A percentile compares a stretch with the other conserved stretches of the same genome.
These are phyloP conservation scores for Eufriesea mexicana DNA, from an alignment of 1,140 invertebrate species.

Conservation along the genomic window DNA sequence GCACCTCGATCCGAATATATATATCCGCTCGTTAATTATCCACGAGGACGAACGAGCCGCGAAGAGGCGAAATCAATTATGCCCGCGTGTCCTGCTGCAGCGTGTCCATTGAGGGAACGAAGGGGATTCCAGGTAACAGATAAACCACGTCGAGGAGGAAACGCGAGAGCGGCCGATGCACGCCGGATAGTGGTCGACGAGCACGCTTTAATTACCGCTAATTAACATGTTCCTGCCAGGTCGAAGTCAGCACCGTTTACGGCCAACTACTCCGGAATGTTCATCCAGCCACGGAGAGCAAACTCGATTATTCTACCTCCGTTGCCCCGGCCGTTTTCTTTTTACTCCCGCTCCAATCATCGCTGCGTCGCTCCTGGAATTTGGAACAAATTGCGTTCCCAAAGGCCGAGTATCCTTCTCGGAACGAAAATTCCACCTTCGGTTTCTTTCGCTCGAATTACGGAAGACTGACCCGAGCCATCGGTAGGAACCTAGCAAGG, in stretches of 20 bases:
- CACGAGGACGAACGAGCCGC: conserved; percentile 44
- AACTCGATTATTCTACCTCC: conserved; percentile 49
- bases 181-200: conserved; percentile 25
- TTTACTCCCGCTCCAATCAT: not conserved
- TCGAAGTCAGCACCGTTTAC: conserved; percentile 60
- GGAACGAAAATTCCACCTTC: not conserved
- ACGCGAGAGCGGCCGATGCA: conserved; percentile 34
- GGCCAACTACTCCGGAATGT: conserved; percentile 47
- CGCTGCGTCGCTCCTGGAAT: not conserved
- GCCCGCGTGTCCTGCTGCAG: conserved; percentile 23
- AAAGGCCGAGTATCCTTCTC: not conserved
- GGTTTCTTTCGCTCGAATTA: too few species aligned
- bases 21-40: conserved; percentile 17
- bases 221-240: conserved; percentile 62
- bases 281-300: conserved; percentile 23
- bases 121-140: conserved; percentile 48
- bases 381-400: conserved; percentile 8
- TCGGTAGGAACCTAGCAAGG: too few species aligned
- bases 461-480: too few species aligned
- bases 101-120: conserved; percentile 34
- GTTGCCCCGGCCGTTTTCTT: not conserved
- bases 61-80: conserved; percentile 60
- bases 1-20: not conserved
- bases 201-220: conserved; percentile 60
- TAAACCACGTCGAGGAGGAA: conserved; percentile 35